Evolutionary conservation across 1,140 invertebrate species (phyloP).

Genomic region (Mizuhopecten yessoensis): DNA sequence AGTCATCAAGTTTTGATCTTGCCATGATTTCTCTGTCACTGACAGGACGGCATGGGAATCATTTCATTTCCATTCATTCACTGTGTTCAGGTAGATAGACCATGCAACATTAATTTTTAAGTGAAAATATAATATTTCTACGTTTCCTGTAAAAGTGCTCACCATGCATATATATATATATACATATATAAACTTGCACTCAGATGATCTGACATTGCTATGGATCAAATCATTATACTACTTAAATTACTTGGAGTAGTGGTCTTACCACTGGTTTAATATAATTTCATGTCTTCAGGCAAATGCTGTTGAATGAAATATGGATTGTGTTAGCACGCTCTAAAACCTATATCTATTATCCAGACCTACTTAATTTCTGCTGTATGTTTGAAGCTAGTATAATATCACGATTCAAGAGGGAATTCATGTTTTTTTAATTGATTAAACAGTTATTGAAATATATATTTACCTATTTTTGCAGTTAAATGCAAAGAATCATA

Average conservation of each 20-base stretch:
- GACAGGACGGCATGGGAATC: background rate
- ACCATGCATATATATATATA: background rate
- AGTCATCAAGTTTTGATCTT: background rate
- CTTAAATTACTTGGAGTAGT: background rate
- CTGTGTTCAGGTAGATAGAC: background rate
- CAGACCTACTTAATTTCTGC: background rate
- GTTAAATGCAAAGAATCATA: background rate
- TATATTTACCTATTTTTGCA: too few relatives aligned
- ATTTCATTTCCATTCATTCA: background rate
- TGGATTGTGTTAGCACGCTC: background rate
- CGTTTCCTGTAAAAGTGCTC: too few relatives aligned
- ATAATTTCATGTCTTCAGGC: constrained; percentile 26
- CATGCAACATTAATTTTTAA: background rate
- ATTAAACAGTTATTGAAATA: background rate
- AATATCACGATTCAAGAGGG: background rate
- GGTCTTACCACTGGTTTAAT: background rate
- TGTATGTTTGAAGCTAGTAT: background rate
- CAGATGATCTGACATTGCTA: background rate
- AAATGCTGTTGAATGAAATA: background rate
- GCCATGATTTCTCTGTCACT: too few relatives aligned
- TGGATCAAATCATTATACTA: background rate
- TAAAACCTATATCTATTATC: background rate
- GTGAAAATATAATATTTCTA: background rate
- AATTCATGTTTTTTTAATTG: background rate
- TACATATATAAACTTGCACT: background rate